These are phyloP conservation scores for Phoebastria nigripes DNA, from an alignment of 2,797 vertebrate genomes.

Conservation along the genomic window DNA sequence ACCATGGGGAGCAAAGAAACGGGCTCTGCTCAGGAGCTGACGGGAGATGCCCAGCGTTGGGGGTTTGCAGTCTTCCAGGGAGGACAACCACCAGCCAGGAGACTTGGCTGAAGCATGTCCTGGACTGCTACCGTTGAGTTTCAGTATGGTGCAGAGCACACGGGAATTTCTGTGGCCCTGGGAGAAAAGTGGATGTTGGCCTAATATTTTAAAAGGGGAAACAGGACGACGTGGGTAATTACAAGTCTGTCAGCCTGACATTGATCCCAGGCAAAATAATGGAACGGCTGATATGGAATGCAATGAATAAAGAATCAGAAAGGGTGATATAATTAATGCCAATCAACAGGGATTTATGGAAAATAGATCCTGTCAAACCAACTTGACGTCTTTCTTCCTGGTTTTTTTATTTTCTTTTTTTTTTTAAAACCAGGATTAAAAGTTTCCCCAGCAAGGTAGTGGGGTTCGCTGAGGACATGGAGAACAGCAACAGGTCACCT, in stretches of 20 bases:
- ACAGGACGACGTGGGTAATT: background rate
- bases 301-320: slow-evolving; percentile 36
- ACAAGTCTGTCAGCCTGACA: slow-evolving; percentile 38
- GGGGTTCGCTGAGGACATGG: background rate
- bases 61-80: background rate
- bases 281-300: background rate
- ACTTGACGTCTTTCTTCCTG: slow-evolving; percentile 11
- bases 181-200: background rate
- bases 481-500: background rate
- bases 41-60: rapidly evolving
- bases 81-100: background rate
- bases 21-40: background rate
- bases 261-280: slow-evolving; percentile 39
- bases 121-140: rapidly evolving
- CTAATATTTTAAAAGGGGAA: slow-evolving; percentile 9
- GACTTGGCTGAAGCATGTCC: background rate
- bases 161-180: background rate
- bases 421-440: background rate
- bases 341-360: slow-evolving; percentile 49
- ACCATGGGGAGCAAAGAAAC: rapidly evolving
- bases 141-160: background rate
- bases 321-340: slow-evolving; percentile 53
- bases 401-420: background rate
- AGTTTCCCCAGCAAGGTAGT: background rate
- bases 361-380: slow-evolving; percentile 44